Base-by-base conservation (phyloP, 2,797 vertebrate species). In the Neopelma chrysocephalum region DNA sequence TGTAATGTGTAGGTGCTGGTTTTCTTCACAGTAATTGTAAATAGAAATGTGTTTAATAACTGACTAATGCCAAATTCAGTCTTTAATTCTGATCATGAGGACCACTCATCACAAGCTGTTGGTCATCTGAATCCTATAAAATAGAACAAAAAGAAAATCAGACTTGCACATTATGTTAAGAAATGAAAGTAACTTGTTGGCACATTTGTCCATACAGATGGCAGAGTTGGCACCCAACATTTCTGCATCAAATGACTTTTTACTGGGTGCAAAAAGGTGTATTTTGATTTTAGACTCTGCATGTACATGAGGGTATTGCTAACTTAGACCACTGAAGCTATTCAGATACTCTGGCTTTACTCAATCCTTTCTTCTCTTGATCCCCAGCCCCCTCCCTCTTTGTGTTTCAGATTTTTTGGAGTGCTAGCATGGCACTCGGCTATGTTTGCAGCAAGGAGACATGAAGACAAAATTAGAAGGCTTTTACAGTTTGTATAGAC, bases 91-190 rank as follows among this genome's bases (percentile, higher is more conserved):
- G 96, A 95, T 98, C 97, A 5, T 97, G 97, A 4, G 97, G 94
- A 54, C 97, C 97, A 13, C 95, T 94, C 13, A 93, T 96, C 72
- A 97, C 98, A 91, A 98, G 97, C 83, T 98, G 97, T 23, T 98
- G 98, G 84, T 98, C 98, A 8, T 97, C 97, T 0, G 91, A 90
- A 90, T 99, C 98, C 98, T 98, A 16, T 57, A 89, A 97, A 82
- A 94, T 1, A 92, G 36, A 88, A 76, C 16, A 53, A 84, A 73
- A 92, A 80, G 25, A 64, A 72, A 90, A 87, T 84, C 47, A 84
- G 66, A 31, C 1, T 60, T 80, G 20, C 82, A 60, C 16, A 11
- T 12, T 51, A 9, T 0, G 0, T 64, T 57, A 58, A 45, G 47
- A 76, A 92, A 60, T 3, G 3, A 42, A 87, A 48, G 21, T 58